Percentiles rank a stretch among this genome's conserved stretches.
Evolutionary conservation across 2,888 invertebrate genomes (phyloP).

Genomic region (Cremastinae sp.): DNA sequence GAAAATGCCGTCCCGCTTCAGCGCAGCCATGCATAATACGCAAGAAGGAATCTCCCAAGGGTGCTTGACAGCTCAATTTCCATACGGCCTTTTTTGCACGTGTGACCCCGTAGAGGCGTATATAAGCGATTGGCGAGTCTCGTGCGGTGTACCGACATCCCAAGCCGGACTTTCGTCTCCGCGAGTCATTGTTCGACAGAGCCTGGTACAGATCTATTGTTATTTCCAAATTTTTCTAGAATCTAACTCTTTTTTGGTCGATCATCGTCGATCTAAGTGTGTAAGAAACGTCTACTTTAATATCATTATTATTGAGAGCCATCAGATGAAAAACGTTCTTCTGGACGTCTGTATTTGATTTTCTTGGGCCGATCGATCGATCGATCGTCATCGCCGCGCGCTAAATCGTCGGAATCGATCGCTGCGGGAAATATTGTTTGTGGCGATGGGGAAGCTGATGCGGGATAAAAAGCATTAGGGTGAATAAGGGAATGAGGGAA

Average conservation of each 20-base stretch:
- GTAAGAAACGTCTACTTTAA: too few relatives aligned
- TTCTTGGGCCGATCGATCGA: too few relatives aligned
- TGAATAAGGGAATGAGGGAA: neutral
- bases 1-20: conserved; percentile 56
- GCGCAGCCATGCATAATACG: conserved; percentile 73
- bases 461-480: conserved; percentile 36
- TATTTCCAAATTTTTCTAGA: too few relatives aligned
- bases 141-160: too few relatives aligned
- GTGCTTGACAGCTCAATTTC: conserved; percentile 76
- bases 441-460: conserved; percentile 6
- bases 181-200: too few relatives aligned
- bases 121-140: conserved; percentile 35
- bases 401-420: conserved; percentile 18
- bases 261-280: too few relatives aligned
- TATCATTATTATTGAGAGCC: too few relatives aligned
- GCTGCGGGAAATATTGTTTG: conserved; percentile 3
- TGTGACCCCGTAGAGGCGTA: conserved; percentile 48
- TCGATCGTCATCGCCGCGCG: too few relatives aligned
- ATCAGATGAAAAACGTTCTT: too few relatives aligned
- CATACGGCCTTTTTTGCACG: conserved; percentile 71
- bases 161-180: conserved; percentile 24
- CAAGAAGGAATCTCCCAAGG: conserved; percentile 73
- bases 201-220: too few relatives aligned
- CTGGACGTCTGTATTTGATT: too few relatives aligned
- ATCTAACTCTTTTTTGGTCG: too few relatives aligned